Evolutionary conservation across 2,113 vertebrate species (phyloP), one percentile per base, ranked within the genome.

Genomic region (Sterrhoptilus dennistouni): DNA sequence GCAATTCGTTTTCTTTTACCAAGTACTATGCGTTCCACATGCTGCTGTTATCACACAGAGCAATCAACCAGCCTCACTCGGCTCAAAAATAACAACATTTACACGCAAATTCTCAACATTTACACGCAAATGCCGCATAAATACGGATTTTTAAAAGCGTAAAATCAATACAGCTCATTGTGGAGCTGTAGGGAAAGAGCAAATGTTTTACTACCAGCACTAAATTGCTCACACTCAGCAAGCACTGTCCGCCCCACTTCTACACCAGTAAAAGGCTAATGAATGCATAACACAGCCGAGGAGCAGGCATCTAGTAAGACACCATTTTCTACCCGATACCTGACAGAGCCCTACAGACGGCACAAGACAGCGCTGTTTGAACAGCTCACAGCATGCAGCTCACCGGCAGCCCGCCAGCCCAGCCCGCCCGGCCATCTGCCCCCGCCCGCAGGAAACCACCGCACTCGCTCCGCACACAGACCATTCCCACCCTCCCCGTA

Each of bases 371-470:
- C 78, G 23, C 70, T 16, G 23, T 70, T 60, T 61, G 69, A 75
- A 45, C 49, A 87, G 69, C 71, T 59, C 94, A 3, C 65, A 86
- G 83, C 92, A 36, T 21, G 84, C 72, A 40, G 56, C 93, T 87
- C 54, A 69, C 64, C 89, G 31, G 90, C 53, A 40, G 98, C 98
- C 98, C 96, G 95, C 21, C 61, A 56, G 27, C 87, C 74, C 56
- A 93, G 95, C 40, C 63, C 36, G 27, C 81, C 74, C 56, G 94
- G 92, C 96, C 98, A 98, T 98, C 97, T 97, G 97, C 95, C 96
- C 59, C 76, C 2, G 13, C 28, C 28, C 3, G 1, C 44, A 94
- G 81, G 91, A 71, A 80, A 92, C 12, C 21, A 3, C 83, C 9
- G 33, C 66, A 29, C 80, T 90, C 5, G 6, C 88, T 81, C 47